These are phyloP conservation scores for Anolis sagrei DNA, from an alignment of 2,113 vertebrate genomes.

Conservation along the genomic window DNA sequence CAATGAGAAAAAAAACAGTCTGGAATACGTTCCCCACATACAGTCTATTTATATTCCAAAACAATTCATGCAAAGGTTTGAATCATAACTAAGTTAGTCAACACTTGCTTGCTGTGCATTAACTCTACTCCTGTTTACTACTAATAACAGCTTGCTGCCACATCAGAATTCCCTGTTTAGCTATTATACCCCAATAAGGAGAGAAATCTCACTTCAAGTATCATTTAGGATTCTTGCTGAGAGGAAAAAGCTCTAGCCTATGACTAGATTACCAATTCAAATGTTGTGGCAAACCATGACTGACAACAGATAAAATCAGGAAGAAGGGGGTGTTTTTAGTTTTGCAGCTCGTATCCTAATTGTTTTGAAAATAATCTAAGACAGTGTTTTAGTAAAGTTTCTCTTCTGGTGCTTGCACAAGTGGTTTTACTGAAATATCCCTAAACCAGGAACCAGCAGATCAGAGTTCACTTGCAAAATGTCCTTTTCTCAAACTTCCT, in stretches of 20 bases:
- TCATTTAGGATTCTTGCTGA: neutral
- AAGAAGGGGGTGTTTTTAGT: too few relatives aligned
- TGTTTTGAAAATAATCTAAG: neutral
- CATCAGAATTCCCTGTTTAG: neutral
- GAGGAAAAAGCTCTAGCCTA: neutral
- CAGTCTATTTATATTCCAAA: neutral
- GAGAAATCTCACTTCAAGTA: neutral
- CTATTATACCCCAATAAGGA: neutral
- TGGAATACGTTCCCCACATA: neutral
- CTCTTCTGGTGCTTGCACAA: neutral
- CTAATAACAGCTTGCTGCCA: too few relatives aligned
- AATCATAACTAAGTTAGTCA: neutral
- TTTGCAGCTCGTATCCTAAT: neutral
- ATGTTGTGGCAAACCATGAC: neutral
- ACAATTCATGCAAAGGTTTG: neutral
- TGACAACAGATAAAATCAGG: neutral
- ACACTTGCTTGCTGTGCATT: neutral
- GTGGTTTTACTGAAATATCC: neutral
- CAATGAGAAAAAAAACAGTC: constrained; percentile 37
- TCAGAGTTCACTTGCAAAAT: neutral
- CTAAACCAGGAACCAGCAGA: neutral
- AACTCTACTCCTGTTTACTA: neutral
- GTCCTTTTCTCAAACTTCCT: neutral
- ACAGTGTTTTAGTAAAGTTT: neutral
- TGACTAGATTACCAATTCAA: neutral